These are phyloP conservation scores for Amphiduros pacificus DNA, from an alignment of 2,888 invertebrate species.

Conservation along the genomic window DNA sequence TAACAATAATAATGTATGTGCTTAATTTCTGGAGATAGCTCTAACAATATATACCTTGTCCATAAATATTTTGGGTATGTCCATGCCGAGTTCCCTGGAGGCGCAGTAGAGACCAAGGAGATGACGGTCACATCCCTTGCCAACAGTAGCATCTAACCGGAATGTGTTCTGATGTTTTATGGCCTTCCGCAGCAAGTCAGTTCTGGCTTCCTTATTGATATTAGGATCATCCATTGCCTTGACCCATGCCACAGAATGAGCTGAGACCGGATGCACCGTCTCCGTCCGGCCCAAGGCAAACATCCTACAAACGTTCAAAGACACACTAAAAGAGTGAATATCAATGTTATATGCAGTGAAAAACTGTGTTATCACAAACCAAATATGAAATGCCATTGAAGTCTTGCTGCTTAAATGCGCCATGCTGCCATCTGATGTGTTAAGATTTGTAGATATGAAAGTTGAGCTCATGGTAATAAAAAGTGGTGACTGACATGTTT, in stretches of 20 bases:
- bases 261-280: conserved; percentile 66
- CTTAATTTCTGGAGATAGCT: not conserved
- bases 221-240: conserved; percentile 39
- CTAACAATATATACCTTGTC: conserved; percentile 29
- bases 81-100: conserved; percentile 38
- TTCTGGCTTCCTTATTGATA: conserved; percentile 33
- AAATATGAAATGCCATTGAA: too few species aligned
- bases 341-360: too few species aligned
- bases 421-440: too few species aligned
- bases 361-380: too few species aligned
- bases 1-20: too few species aligned
- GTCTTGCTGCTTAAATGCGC: too few species aligned
- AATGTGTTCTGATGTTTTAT: conserved; percentile 38
- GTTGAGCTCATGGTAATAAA: too few species aligned
- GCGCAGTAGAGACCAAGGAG: conserved; percentile 61
- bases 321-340: not conserved
- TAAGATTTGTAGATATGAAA: too few species aligned
- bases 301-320: conserved; percentile 51
- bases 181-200: conserved; percentile 36
- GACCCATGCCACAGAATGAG: conserved; percentile 57
- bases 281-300: conserved; percentile 68
- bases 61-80: conserved; percentile 37
- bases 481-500: too few species aligned
- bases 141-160: conserved; percentile 41
- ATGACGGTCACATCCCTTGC: conserved; percentile 65